Evolutionary conservation across 2,113 vertebrate species (phyloP).

Genomic region (Camelus bactrianus): DNA sequence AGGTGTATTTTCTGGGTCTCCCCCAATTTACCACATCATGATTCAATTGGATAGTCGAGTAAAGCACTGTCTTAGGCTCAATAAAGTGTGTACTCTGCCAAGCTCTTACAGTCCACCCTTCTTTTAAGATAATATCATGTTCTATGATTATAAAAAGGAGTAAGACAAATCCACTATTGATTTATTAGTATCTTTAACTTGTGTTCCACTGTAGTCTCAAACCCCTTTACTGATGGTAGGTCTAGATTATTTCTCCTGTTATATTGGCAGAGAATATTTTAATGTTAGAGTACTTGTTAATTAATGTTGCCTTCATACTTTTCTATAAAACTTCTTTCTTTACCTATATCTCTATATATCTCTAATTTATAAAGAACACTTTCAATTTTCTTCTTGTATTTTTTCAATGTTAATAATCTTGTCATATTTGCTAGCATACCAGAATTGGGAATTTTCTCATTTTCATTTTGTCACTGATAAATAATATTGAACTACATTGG

Average conservation of each 20-base stretch:
- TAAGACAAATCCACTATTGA: not conserved
- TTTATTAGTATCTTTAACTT: slow-evolving; percentile 34
- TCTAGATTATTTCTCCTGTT: slow-evolving; percentile 4
- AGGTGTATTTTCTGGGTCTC: slow-evolving; percentile 2
- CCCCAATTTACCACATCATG: not conserved
- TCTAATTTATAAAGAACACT: not conserved
- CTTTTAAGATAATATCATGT: not conserved
- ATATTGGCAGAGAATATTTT: not conserved
- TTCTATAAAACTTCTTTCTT: slow-evolving; percentile 53
- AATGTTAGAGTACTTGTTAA: slow-evolving; percentile 20
- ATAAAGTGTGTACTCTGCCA: not conserved
- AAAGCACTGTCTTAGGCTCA: not conserved
- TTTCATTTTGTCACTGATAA: slow-evolving; percentile 58
- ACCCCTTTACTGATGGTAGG: not conserved
- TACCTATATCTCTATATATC: not conserved
- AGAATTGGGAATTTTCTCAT: slow-evolving; percentile 47
- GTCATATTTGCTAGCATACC: slow-evolving; percentile 29
- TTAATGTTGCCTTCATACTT: slow-evolving; percentile 12
- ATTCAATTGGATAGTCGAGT: not conserved
- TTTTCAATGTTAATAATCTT: slow-evolving; percentile 44
- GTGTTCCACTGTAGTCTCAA: not conserved
- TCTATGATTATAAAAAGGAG: slow-evolving; percentile 25
- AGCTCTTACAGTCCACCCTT: not conserved
- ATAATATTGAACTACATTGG: slow-evolving; percentile 21
- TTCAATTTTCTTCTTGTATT: slow-evolving; percentile 15